Conservation (phyloP, 2,888 invertebrate species). For the Watsonalla cultraria region DNA sequence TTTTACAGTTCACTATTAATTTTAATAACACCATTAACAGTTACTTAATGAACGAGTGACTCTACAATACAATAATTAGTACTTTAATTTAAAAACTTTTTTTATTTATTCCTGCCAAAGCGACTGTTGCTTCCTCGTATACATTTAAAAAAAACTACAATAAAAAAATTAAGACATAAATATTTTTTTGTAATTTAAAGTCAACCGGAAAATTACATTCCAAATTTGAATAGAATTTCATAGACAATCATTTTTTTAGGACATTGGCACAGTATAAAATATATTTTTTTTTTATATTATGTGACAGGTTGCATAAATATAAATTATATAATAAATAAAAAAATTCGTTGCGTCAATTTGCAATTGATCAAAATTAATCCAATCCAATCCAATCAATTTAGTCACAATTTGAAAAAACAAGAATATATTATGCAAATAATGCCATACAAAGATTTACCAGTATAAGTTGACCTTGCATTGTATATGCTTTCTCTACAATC, state of each 20-base stretch:
- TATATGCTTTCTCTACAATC: background rate
- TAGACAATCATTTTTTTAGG: too few species aligned
- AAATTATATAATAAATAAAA: too few species aligned
- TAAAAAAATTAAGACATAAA: background rate
- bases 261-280: too few species aligned
- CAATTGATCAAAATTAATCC: too few species aligned
- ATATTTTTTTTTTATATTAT: too few species aligned
- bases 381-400: too few species aligned
- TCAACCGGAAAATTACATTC: background rate
- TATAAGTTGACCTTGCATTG: background rate
- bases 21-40: constrained; percentile 34
- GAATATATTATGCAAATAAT: too few species aligned
- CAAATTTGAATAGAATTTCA: background rate
- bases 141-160: background rate
- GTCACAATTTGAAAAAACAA: too few species aligned
- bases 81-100: background rate
- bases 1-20: constrained; percentile 37
- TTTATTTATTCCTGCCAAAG: constrained; percentile 1
- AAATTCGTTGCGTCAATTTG: too few species aligned
- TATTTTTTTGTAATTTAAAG: background rate
- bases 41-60: constrained; percentile 24
- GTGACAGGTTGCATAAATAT: too few species aligned
- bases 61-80: constrained; percentile 25
- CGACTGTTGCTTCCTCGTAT: background rate
- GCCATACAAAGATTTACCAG: background rate